Percentiles rank a stretch among this genome's conserved stretches.
phyloP scores from a whole-genome alignment of 64 coral and sea anemone genomes.

The Dendrophyllia cribrosa region DNA sequence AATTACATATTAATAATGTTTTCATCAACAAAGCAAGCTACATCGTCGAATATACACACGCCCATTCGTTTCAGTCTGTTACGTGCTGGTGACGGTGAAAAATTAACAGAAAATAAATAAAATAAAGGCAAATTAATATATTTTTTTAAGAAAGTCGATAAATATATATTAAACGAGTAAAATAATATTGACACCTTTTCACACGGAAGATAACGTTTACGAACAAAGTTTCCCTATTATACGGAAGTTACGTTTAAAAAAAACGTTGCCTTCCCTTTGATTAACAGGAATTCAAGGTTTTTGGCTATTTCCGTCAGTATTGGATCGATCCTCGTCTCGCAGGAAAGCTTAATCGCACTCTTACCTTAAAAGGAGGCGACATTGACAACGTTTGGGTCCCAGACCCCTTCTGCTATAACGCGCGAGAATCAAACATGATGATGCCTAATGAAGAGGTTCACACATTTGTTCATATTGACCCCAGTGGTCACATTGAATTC shows the following conservation, averaged over 20 bases:
- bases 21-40: too few relatives aligned
- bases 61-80: too few relatives aligned
- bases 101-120: too few relatives aligned
- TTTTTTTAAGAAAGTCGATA: too few relatives aligned
- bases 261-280: not conserved
- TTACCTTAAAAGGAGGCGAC: constrained; percentile 56
- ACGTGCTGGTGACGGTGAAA: too few relatives aligned
- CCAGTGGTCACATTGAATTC: constrained; percentile 56
- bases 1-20: too few relatives aligned
- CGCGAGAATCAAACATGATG: constrained; percentile 88
- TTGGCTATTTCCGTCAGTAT: constrained; percentile 67
- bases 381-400: constrained; percentile 67
- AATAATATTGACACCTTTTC: too few relatives aligned
- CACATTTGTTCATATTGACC: constrained; percentile 39
- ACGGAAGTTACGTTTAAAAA: not conserved
- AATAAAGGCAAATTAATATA: too few relatives aligned
- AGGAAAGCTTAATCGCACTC: constrained; percentile 61
- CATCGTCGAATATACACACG: too few relatives aligned
- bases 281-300: constrained; percentile 66
- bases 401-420: constrained; percentile 85
- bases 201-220: too few relatives aligned
- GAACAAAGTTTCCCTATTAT: not conserved
- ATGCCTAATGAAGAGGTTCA: constrained; percentile 56
- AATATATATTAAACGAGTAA: too few relatives aligned
- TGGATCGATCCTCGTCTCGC: constrained; percentile 77